A percentile compares a stretch with the other conserved stretches of the same genome.
Evolutionary conservation across 2,888 invertebrate species (phyloP).

Genomic region (Drosophila kuntzei): DNA sequence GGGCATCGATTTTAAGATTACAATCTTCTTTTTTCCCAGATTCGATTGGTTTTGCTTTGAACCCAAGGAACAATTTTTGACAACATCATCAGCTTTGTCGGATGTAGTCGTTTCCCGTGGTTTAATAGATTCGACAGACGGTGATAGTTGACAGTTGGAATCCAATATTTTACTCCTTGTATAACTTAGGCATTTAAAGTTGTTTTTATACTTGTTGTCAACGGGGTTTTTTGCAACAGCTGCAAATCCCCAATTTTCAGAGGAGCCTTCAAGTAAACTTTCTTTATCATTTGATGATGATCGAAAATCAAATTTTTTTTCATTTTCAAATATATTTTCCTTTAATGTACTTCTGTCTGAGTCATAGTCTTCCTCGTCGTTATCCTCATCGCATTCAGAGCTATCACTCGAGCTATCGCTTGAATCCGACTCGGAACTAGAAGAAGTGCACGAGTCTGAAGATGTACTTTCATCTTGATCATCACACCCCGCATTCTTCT

Average conservation of each 20-base stretch:
- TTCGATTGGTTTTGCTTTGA: slow-evolving; percentile 18
- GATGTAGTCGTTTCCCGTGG: slow-evolving; percentile 16
- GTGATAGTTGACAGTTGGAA: slow-evolving; percentile 26
- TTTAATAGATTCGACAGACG: slow-evolving; percentile 34
- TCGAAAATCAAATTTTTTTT: slow-evolving; percentile 65
- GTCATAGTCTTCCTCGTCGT: slow-evolving; percentile 82
- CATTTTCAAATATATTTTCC: slow-evolving; percentile 76
- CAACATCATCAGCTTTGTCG: slow-evolving; percentile 28
- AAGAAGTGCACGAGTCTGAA: slow-evolving; percentile 84
- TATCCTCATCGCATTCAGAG: slow-evolving; percentile 84
- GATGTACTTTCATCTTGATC: slow-evolving; percentile 83
- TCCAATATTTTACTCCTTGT: slow-evolving; percentile 33
- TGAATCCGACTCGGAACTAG: slow-evolving; percentile 84
- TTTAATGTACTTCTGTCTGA: slow-evolving; percentile 80
- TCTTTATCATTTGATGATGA: slow-evolving; percentile 53
- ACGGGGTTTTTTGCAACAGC: slow-evolving; percentile 87
- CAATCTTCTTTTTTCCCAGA: slow-evolving; percentile 69
- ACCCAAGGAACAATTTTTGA: slow-evolving; percentile 3
- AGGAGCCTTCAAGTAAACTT: slow-evolving; percentile 62
- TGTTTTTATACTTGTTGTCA: slow-evolving; percentile 79
- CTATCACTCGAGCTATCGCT: slow-evolving; percentile 84
- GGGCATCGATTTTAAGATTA: slow-evolving; percentile 82
- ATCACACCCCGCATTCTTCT: slow-evolving; percentile 70
- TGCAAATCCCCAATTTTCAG: slow-evolving; percentile 87
- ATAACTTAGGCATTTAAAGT: slow-evolving; percentile 60